These are phyloP conservation scores for Homarus americanus DNA, from an alignment of 1,140 invertebrate species.

Conservation along the genomic window DNA sequence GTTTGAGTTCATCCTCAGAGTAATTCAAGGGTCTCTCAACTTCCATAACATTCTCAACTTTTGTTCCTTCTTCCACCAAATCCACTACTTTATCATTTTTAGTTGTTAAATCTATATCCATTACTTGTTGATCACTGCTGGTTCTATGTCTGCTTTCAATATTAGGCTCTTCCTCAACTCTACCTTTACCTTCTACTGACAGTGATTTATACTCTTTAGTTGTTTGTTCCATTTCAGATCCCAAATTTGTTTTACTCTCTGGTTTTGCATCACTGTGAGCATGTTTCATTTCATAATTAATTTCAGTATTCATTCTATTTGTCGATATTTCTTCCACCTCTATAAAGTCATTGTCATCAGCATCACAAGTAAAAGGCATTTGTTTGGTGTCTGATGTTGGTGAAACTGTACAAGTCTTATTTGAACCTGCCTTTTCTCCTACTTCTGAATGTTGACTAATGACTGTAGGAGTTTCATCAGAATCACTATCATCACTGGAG, in stretches of 20 bases:
- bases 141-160: background rate
- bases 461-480: background rate
- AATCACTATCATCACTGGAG: constrained; percentile 66
- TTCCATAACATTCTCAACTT: background rate
- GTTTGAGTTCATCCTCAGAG: constrained; percentile 73
- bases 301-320: background rate
- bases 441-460: background rate
- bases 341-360: constrained; percentile 45
- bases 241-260: background rate
- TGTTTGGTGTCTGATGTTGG: background rate
- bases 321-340: constrained; percentile 2
- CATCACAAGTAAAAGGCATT: constrained; percentile 32
- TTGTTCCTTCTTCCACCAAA: background rate
- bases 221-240: background rate
- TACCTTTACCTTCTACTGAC: background rate
- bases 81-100: background rate
- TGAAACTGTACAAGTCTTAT: background rate
- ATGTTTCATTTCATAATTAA: background rate
- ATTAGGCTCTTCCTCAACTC: background rate
- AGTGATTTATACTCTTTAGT: background rate
- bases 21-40: constrained; percentile 55
- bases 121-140: background rate
- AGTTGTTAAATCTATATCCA: background rate
- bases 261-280: background rate
- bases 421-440: background rate